These are phyloP conservation scores for Hormiphora californensis DNA, from an alignment of 37 sponge, comb jelly and placozoan species.

Conservation along the genomic window DNA sequence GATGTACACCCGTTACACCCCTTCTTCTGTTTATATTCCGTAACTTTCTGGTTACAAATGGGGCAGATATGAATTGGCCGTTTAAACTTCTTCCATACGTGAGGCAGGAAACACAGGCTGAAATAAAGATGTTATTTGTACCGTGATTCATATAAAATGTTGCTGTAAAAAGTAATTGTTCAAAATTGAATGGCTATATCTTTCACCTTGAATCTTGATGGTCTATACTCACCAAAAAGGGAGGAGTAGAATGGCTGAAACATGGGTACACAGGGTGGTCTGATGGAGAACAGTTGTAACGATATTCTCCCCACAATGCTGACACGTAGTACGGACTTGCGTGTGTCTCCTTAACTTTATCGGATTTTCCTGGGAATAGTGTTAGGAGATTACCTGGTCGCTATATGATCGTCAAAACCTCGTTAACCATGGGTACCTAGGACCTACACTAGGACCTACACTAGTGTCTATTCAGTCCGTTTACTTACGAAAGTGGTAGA, in stretches of 20 bases:
- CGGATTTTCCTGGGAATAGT: too few species aligned
- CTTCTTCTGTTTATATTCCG: too few species aligned
- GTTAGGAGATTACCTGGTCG: too few species aligned
- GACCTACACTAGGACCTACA: too few species aligned
- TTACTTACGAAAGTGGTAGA: too few species aligned
- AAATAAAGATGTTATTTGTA: too few species aligned
- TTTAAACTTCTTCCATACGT: constrained; percentile 23
- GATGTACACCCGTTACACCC: too few species aligned
- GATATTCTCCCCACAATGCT: constrained; percentile 12
- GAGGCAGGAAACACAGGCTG: not conserved
- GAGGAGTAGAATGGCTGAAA: not conserved
- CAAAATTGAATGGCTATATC: not conserved
- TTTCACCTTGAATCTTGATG: not conserved
- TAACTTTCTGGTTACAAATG: not conserved
- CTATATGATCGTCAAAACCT: too few species aligned
- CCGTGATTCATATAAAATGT: not conserved
- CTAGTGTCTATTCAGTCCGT: too few species aligned
- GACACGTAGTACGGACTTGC: not conserved
- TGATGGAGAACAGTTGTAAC: not conserved
- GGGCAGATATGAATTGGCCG: not conserved
- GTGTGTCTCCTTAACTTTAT: constrained; percentile 1
- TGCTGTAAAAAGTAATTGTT: not conserved
- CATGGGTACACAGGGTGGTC: not conserved
- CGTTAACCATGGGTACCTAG: too few species aligned
- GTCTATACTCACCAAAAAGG: constrained; percentile 15